Evolutionary conservation across 2,113 vertebrate genomes (phyloP).

Genomic region (Monarcha castaneiventris): DNA sequence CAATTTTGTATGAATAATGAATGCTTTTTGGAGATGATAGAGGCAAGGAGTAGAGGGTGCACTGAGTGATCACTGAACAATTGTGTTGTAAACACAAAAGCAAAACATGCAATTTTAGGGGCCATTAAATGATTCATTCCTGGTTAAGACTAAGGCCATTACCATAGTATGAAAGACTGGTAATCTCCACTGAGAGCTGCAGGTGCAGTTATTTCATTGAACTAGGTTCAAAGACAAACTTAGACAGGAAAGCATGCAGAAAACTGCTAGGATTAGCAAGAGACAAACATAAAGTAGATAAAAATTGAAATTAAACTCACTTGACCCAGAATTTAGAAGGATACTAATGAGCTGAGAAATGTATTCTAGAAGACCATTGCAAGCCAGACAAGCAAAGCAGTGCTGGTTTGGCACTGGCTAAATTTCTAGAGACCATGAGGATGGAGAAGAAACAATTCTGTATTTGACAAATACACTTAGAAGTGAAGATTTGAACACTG

Average conservation of each 20-base stretch:
- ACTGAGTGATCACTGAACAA: background rate
- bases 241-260: background rate
- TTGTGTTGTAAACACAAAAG: background rate
- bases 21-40: background rate
- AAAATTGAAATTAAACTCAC: background rate
- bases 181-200: background rate
- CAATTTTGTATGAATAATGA: background rate
- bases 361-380: background rate
- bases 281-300: background rate
- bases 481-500: background rate
- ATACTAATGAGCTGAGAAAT: background rate
- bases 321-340: background rate
- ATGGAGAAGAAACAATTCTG: background rate
- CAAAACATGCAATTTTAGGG: background rate
- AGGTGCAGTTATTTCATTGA: background rate
- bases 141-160: background rate
- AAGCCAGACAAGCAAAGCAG: background rate
- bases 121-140: background rate
- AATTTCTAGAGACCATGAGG: background rate
- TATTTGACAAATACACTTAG: background rate
- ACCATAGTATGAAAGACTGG: background rate
- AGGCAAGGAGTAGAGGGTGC: background rate
- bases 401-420: background rate
- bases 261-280: background rate
- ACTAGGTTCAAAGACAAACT: background rate